Evolutionary conservation across 1,140 invertebrate genomes (phyloP), one percentile per base, ranked within the genome.

Genomic region (Phenacoccus solenopsis): DNA sequence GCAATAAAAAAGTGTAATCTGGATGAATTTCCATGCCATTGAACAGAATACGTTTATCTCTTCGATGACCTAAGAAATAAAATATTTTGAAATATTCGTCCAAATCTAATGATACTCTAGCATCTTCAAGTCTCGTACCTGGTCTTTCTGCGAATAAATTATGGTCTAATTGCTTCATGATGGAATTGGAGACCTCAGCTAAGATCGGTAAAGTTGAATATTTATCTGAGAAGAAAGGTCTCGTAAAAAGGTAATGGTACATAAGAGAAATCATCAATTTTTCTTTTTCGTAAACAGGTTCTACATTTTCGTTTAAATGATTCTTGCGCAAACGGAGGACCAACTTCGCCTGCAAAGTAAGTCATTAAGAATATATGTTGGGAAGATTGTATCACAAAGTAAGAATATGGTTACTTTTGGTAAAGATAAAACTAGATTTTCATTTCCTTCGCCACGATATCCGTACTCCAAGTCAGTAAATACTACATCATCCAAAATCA

Each of bases 401-500:
- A 25, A 24, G 21, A 10, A 3, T 3, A 25, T 49, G 1, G 38
- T 28, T 10, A 69, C 68, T 7, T 30, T 56, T 1, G 68, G 71
- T 10, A 71, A 13, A 20, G 49, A 30, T 12, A 71, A 49, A n/a
- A 71, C 68, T 0, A 71, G 21, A 25, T 71, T 67, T 4, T 57
- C 68, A 59, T 71, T 71, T 0, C 71, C 70, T 59, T 71, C 71
- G 9, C 71, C 32, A 27, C 59, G 59, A 16, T 64, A 64, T 25
- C 25, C 22, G 3, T 10, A 9, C 2, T 64, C 20, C 16, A 64
- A 64, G 25, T 64, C 3, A 4, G 10, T 25, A 24, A 64, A 64
- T 5, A 27, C 16, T 16, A 2, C 5, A 64, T 64, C 59, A 64
- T 25, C 25, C 4, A 64, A 20, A 24, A 24, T 10, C 10, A 64